A percentile compares a stretch with the other conserved stretches of the same genome.
phyloP scores from a whole-genome alignment of 2,113 vertebrate species.

The Calidris pygmaea region DNA sequence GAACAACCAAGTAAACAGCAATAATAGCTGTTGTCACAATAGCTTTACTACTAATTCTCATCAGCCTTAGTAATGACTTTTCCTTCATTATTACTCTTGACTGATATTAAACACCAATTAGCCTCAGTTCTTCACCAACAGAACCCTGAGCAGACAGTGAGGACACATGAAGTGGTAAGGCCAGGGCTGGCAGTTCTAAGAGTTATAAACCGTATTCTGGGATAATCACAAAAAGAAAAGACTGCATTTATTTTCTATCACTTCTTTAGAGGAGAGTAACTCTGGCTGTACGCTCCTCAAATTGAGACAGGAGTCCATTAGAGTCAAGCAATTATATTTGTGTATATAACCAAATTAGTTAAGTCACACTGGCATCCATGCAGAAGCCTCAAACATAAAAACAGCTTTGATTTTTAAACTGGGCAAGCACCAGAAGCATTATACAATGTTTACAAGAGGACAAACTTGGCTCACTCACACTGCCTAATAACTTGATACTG shows the following conservation, averaged over 20 bases:
- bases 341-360: not conserved
- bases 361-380: not conserved
- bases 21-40: constrained; percentile 52
- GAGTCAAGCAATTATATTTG: not conserved
- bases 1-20: constrained; percentile 40
- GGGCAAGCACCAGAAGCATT: not conserved
- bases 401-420: not conserved
- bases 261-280: not conserved
- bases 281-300: not conserved
- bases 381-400: not conserved
- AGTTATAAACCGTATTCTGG: not conserved
- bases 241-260: not conserved
- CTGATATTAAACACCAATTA: constrained; percentile 54
- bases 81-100: constrained; percentile 20
- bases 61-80: constrained; percentile 35
- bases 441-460: not conserved
- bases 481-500: not conserved
- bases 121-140: not conserved
- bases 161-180: not conserved
- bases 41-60: constrained; percentile 52
- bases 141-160: not conserved
- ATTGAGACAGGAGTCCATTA: not conserved
- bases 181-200: not conserved
- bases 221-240: not conserved
- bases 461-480: not conserved